phyloP scores from a whole-genome alignment of 2,113 vertebrate species.

The Pelecanus crispus region DNA sequence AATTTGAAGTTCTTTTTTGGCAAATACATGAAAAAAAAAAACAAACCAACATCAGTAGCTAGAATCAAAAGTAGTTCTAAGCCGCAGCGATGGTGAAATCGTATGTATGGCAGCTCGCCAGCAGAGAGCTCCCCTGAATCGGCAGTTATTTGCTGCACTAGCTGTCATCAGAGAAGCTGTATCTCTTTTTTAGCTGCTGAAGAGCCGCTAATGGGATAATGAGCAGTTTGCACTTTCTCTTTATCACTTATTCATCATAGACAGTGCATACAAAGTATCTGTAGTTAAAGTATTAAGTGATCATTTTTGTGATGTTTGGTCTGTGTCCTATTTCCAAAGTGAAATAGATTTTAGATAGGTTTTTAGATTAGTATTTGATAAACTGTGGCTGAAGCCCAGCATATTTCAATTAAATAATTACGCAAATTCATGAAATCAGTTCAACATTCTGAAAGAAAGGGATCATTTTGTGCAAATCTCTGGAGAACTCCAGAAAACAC shows the following conservation, averaged over 20 bases:
- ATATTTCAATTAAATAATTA: background rate
- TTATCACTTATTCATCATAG: background rate
- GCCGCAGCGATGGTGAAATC: accelerated
- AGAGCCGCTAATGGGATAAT: conserved; percentile 10
- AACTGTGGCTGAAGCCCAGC: background rate
- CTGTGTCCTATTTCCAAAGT: background rate
- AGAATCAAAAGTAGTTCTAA: background rate
- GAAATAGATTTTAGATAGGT: no score
- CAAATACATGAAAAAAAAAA: background rate
- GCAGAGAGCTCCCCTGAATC: background rate
- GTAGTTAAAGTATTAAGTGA: background rate
- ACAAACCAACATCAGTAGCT: accelerated
- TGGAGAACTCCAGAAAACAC: background rate
- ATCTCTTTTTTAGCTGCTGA: background rate
- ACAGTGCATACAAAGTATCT: background rate
- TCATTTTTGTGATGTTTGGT: background rate
- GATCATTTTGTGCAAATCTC: background rate
- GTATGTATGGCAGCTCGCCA: background rate
- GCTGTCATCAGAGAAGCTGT: background rate
- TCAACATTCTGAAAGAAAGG: background rate
- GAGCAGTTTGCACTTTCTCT: background rate
- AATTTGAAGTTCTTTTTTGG: background rate
- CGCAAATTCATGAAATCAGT: background rate
- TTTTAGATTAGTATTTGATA: background rate
- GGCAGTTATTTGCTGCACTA: background rate